Evolutionary conservation across 2,113 vertebrate species (phyloP).

Genomic region (Cochlearius cochlearius): DNA sequence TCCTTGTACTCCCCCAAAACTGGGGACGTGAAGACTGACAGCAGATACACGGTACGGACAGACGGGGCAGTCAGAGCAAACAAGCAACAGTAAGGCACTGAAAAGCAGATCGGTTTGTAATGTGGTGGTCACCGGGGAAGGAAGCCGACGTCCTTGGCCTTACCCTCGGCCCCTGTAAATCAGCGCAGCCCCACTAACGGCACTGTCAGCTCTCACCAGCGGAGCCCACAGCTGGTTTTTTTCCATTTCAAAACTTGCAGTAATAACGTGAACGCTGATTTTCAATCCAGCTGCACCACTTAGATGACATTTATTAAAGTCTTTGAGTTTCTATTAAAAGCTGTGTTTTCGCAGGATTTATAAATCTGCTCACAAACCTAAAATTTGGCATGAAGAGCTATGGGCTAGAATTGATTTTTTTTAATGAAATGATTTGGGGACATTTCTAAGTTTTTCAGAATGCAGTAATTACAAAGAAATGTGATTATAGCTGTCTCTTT

Average conservation of each 20-base stretch:
- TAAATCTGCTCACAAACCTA: slow-evolving; percentile 14
- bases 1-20: not conserved
- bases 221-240: fast-evolving
- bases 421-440: slow-evolving; percentile 47
- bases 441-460: slow-evolving; percentile 32
- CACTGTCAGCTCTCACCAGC: not conserved
- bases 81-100: not conserved
- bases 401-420: not conserved
- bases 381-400: slow-evolving; percentile 35
- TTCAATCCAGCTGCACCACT: slow-evolving; percentile 21
- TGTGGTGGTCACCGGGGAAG: not conserved
- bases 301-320: not conserved
- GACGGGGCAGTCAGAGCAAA: not conserved
- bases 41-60: fast-evolving
- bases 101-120: not conserved
- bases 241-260: not conserved
- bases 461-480: slow-evolving; percentile 19
- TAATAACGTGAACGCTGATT: not conserved
- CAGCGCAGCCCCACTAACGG: not conserved
- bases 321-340: slow-evolving; percentile 44
- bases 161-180: fast-evolving
- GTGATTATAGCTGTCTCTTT: slow-evolving; percentile 43
- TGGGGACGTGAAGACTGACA: not conserved
- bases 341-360: not conserved
- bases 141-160: fast-evolving